phyloP scores from a whole-genome alignment of 2,888 invertebrate species.

The Drosophila mimica region DNA sequence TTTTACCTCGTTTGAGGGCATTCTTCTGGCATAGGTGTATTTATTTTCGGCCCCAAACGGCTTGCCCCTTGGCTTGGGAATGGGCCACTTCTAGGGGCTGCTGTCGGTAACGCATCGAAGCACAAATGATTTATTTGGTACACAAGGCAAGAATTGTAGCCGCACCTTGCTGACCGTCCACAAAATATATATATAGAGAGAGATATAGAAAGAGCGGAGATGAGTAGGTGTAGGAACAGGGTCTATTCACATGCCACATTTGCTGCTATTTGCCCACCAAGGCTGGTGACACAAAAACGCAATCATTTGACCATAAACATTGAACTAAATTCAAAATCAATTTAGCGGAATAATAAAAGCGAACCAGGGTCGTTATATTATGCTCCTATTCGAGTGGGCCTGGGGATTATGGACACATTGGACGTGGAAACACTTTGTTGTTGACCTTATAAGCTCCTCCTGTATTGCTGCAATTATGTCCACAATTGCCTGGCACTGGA shows the following conservation, averaged over 20 bases:
- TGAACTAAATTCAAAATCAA: conserved; percentile 82
- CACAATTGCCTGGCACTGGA: conserved; percentile 45
- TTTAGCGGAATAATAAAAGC: conserved; percentile 81
- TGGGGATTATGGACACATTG: conserved; percentile 3
- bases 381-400: conserved; percentile 3
- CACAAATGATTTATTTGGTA: conserved; percentile 75
- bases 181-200: conserved; percentile 19
- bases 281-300: conserved; percentile 75
- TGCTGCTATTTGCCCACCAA: conserved; percentile 42
- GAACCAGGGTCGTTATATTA: conserved; percentile 51
- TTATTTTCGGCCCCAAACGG: conserved; percentile 66
- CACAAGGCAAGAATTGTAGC: conserved; percentile 70
- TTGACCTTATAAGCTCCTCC: conserved; percentile 19
- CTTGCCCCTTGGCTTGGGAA: conserved; percentile 39
- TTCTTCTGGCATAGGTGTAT: conserved; percentile 46
- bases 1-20: conserved; percentile 67
- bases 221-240: not conserved
- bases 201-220: not conserved
- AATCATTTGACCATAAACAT: conserved; percentile 82
- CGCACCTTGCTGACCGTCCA: conserved; percentile 48
- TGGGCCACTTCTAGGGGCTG: conserved; percentile 38
- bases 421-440: conserved; percentile 18
- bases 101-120: conserved; percentile 66
- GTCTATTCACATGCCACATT: conserved; percentile 22
- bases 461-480: conserved; percentile 56